Evolutionary conservation across 92 coral and sea anemone species (phyloP), one percentile per base, ranked within the genome.

Genomic region (Paramuricea clavata): DNA sequence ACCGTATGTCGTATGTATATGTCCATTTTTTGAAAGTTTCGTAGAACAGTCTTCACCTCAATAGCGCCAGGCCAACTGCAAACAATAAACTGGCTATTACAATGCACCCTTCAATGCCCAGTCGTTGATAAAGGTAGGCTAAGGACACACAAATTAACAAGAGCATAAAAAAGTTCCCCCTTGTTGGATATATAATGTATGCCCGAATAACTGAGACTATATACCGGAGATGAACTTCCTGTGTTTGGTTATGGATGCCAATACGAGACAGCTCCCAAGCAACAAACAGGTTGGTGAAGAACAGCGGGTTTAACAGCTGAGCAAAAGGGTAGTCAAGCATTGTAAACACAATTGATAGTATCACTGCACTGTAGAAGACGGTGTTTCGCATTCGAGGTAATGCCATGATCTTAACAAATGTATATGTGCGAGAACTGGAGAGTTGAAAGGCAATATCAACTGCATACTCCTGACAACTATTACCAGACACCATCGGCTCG

Each of bases 391-490:
- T 52, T 52, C 61, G 61, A 52, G 61, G 61, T 52, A 52, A 52
- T 13, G 61, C 61, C 61, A 52, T 52, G 61, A 52, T 52, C 61
- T 52, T 52, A 52, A 52, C 21, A 15, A 52, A 52, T 16, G 61
- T 52, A 68, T 76, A 76, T 76, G 82, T 76, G 32, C 82, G 82
- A 10, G 82, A 76, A 76, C 82, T 12, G 32, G 82, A 76, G 67
- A 76, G 82, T 42, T 76, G 68, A 76, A 76, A 76, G 82, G 82
- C 82, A 76, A 76, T 76, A 76, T 76, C 82, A 16, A 76, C 82
- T 76, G 82, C 82, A 76, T 76, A 76, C 82, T 76, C 82, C 56
- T 39, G 56, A 35, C 82, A 76, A 49, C 56, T 39, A 23, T 49
- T 39, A 76, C 82, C 61, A 52, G 61, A 52, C 61, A 52, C 61